These are phyloP conservation scores for Calliphora vomitoria DNA, from an alignment of 2,888 invertebrate species.

Conservation along the genomic window DNA sequence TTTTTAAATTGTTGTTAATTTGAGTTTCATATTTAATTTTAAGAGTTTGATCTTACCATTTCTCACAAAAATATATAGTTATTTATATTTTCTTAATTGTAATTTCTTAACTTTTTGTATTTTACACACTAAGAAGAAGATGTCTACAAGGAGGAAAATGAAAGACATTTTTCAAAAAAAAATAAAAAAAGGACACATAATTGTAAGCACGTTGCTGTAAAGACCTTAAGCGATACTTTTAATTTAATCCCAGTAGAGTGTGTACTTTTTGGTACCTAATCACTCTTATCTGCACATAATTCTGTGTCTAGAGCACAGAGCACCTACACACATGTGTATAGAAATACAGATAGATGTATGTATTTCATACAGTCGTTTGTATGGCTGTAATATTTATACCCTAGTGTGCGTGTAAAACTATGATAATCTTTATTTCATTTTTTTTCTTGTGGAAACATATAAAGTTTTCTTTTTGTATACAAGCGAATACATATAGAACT, in stretches of 20 bases:
- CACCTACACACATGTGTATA: neutral
- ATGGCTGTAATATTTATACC: conserved; percentile 21
- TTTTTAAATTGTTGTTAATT: no score
- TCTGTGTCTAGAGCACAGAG: neutral
- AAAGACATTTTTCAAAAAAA: neutral
- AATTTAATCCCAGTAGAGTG: conserved; percentile 59
- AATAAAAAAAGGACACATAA: conserved; percentile 38
- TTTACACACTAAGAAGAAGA: neutral
- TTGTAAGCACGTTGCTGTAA: conserved; percentile 58
- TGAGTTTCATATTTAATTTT: no score
- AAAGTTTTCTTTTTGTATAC: conserved; percentile 25
- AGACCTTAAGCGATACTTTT: conserved; percentile 64
- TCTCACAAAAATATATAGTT: no score
- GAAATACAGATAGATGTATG: neutral
- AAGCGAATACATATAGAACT: neutral
- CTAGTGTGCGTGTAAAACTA: conserved; percentile 48
- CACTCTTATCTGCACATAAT: conserved; percentile 29
- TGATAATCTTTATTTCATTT: conserved; percentile 50
- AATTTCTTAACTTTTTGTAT: conserved; percentile 6
- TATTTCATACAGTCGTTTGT: no score
- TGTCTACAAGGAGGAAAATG: neutral
- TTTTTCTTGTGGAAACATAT: neutral
- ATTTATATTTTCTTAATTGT: neutral
- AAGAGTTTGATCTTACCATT: no score
- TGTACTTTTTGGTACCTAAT: conserved; percentile 53